Percentiles rank a stretch among this genome's conserved stretches.
Evolutionary conservation across 1,140 invertebrate genomes (phyloP).

Genomic region (Philotrypesis tridentata): DNA sequence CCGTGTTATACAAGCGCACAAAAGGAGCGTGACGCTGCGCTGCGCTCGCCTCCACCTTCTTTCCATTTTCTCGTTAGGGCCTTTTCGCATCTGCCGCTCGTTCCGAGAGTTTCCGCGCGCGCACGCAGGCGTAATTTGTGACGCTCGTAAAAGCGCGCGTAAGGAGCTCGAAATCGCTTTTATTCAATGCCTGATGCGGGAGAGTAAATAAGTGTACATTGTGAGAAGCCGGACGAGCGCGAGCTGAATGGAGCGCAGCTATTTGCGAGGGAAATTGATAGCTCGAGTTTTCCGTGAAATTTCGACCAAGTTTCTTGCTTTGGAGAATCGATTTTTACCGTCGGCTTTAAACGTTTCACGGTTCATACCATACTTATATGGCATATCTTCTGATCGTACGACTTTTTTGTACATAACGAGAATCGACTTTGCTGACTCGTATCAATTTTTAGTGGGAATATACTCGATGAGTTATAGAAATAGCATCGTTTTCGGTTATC

Average conservation of each 20-base stretch:
- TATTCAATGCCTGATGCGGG: slow-evolving; percentile 4
- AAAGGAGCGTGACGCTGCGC: slow-evolving; percentile 7
- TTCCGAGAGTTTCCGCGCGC: slow-evolving; percentile 1
- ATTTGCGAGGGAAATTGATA: slow-evolving; percentile 30
- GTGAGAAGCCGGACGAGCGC: not conserved
- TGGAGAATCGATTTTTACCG: slow-evolving; percentile 33
- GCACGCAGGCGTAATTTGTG: slow-evolving; percentile 20
- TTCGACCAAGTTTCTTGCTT: not conserved
- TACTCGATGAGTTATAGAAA: not conserved
- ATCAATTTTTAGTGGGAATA: not conserved
- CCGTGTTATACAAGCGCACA: not conserved
- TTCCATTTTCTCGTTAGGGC: not conserved
- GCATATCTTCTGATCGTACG: too few relatives aligned
- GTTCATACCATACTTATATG: too few relatives aligned
- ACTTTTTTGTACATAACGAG: not conserved
- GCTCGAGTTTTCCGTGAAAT: slow-evolving; percentile 28
- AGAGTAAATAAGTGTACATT: slow-evolving; percentile 36
- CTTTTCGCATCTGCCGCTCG: slow-evolving; percentile 31
- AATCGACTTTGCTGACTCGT: not conserved
- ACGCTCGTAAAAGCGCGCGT: slow-evolving; percentile 36
- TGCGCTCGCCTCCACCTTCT: not conserved
- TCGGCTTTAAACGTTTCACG: not conserved
- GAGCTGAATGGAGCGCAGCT: not conserved
- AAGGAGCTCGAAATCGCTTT: slow-evolving; percentile 27
- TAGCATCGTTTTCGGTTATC: not conserved